These are phyloP conservation scores for Heliangelus exortis DNA, from an alignment of 2,797 vertebrate genomes.

Conservation along the genomic window DNA sequence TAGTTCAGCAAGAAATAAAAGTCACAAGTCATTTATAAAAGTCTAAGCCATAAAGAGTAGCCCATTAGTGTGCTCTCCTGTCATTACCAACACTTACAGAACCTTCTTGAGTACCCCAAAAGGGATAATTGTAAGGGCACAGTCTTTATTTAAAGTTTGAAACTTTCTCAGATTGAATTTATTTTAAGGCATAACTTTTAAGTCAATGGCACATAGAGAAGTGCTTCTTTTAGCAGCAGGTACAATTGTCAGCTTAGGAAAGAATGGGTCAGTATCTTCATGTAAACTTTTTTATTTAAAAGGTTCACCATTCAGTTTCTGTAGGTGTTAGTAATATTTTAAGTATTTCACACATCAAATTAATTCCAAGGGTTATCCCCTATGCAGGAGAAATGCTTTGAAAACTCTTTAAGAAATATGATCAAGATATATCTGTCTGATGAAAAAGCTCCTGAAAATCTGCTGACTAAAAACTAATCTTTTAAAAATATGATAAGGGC, in stretches of 20 bases:
- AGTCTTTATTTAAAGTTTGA: slow-evolving; percentile 14
- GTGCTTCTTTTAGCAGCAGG: neutral
- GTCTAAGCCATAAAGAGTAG: slow-evolving; percentile 3
- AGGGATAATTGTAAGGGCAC: neutral
- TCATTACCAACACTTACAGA: neutral
- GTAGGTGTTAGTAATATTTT: neutral
- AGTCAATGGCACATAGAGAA: neutral
- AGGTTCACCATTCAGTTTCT: neutral
- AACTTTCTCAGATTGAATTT: neutral
- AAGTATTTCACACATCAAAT: neutral
- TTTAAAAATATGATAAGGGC: neutral
- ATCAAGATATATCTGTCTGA: neutral
- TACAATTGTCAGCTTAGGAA: neutral
- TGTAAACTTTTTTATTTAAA: neutral
- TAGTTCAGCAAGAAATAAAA: slow-evolving; percentile 33
- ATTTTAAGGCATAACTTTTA: slow-evolving; percentile 6
- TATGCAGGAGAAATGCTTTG: neutral
- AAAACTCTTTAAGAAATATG: neutral
- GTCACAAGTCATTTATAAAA: neutral
- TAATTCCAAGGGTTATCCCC: neutral
- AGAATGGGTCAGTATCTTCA: neutral
- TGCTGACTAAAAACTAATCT: neutral
- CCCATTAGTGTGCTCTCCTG: neutral
- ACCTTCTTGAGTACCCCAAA: neutral
- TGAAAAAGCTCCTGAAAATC: neutral